Evolutionary conservation across 2,797 vertebrate species (phyloP).

Genomic region (Neomorphus geoffroyi): DNA sequence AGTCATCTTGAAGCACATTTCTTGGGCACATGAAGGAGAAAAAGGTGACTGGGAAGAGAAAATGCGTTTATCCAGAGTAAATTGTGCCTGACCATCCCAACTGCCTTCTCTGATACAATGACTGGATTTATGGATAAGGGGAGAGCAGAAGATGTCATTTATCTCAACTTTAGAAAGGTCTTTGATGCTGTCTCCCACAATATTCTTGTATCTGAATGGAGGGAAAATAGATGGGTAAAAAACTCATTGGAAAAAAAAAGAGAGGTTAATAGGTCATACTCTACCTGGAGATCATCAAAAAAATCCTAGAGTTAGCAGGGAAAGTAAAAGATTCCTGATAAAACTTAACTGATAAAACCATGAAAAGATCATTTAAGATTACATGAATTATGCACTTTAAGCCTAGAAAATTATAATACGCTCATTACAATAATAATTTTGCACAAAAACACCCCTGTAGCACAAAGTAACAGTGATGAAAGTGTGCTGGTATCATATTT

Average conservation of each 20-base stretch:
- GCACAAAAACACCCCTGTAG: not conserved
- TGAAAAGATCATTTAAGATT: not conserved
- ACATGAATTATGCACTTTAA: not conserved
- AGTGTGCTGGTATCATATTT: not conserved
- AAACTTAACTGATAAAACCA: not conserved
- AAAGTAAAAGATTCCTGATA: not conserved
- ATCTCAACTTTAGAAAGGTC: not conserved
- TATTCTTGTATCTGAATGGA: not conserved
- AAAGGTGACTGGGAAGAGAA: not conserved
- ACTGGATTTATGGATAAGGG: not conserved
- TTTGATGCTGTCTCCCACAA: not conserved
- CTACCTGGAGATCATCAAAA: not conserved
- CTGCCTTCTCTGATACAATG: not conserved
- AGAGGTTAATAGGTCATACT: not conserved
- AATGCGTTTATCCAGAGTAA: not conserved
- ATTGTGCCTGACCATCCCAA: not conserved
- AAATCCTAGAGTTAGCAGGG: not conserved
- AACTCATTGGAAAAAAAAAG: not conserved
- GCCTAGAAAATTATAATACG: rapidly evolving
- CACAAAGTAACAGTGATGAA: not conserved
- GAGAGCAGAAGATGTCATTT: not conserved
- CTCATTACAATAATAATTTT: not conserved
- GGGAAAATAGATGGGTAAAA: not conserved
- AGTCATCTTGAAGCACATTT: not conserved
- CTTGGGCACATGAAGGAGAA: not conserved